Percentiles rank a stretch among this genome's conserved stretches.
Conservation (phyloP, 1,140 invertebrate species). For the Lordiphosa mommai region DNA sequence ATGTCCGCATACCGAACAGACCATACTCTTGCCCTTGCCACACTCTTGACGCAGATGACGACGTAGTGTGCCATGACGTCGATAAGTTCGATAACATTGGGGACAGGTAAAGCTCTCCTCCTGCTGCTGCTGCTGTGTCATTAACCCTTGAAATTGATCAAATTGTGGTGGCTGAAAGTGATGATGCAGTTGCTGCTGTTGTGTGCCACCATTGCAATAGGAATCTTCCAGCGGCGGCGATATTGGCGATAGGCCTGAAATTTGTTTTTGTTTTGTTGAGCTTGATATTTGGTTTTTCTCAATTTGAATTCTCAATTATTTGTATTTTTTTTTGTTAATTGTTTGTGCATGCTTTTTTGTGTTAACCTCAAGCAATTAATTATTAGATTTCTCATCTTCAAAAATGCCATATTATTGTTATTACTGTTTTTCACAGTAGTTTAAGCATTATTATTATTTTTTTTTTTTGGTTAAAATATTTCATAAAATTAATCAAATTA, state of each 20-base stretch:
- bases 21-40: constrained; percentile 81
- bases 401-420: constrained; percentile 54
- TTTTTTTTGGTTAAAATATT: constrained; percentile 6
- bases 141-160: constrained; percentile 48
- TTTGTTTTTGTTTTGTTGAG: constrained; percentile 73
- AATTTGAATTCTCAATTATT: constrained; percentile 36
- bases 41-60: constrained; percentile 82
- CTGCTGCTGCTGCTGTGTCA: constrained; percentile 8
- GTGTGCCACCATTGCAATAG: constrained; percentile 36
- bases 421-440: constrained; percentile 6
- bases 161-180: constrained; percentile 55
- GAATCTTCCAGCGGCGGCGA: constrained; percentile 38
- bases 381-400: constrained; percentile 38
- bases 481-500: constrained; percentile 53
- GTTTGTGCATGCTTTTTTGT: constrained; percentile 44
- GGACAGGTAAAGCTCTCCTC: constrained; percentile 81
- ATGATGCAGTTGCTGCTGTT: constrained; percentile 31
- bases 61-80: constrained; percentile 81
- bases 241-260: constrained; percentile 49
- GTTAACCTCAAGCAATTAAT: constrained; percentile 59
- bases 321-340: constrained; percentile 26
- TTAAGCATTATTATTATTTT: constrained; percentile 42
- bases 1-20: constrained; percentile 80
- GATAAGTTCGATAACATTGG: constrained; percentile 82
- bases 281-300: constrained; percentile 22